Evolutionary conservation across 2,113 vertebrate genomes (phyloP).

Genomic region (Cyprichromis sp.): DNA sequence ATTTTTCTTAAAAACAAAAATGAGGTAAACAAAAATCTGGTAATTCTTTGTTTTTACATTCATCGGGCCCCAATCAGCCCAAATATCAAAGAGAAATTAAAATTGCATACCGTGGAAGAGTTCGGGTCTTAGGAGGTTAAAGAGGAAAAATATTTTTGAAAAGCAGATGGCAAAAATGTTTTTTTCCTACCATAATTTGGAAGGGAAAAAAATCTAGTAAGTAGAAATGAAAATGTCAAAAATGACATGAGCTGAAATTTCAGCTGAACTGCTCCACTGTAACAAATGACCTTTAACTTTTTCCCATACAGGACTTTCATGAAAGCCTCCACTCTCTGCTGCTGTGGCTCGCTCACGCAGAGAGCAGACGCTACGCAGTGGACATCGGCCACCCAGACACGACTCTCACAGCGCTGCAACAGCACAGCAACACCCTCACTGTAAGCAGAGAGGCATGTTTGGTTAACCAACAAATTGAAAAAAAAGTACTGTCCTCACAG

Average conservation of each 20-base stretch:
- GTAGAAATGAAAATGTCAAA: neutral
- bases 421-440: constrained; percentile 65
- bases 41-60: neutral
- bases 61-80: neutral
- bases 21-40: neutral
- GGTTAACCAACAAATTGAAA: neutral
- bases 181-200: neutral
- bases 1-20: neutral
- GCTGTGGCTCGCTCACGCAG: constrained; percentile 82
- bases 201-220: neutral
- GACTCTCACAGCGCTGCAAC: constrained; percentile 47
- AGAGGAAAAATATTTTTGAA: neutral
- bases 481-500: neutral
- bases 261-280: neutral
- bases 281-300: neutral
- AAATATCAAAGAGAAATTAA: neutral
- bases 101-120: neutral
- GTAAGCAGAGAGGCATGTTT: constrained; percentile 44
- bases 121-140: neutral
- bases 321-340: constrained; percentile 79
- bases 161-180: neutral
- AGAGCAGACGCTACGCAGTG: constrained; percentile 69
- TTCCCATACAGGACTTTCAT: constrained; percentile 82
- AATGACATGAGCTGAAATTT: neutral
- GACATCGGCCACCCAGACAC: constrained; percentile 54